Evolutionary conservation across 23 tunicate genomes (phyloP).

Genomic region (Botrylloides violaceus): DNA sequence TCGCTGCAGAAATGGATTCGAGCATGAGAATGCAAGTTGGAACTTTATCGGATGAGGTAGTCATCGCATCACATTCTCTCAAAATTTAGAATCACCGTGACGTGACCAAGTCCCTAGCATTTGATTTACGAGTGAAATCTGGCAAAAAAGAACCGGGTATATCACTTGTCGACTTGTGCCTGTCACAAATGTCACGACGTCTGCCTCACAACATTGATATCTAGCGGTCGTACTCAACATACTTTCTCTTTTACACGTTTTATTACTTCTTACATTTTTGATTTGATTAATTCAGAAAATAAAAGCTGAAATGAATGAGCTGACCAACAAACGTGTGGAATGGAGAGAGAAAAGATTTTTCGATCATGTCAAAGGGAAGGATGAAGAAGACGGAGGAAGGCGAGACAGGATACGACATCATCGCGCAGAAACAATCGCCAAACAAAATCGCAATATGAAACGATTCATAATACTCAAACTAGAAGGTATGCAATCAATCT

Average conservation of each 20-base stretch:
- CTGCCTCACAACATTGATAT: no score
- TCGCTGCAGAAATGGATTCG: slow-evolving; percentile 43
- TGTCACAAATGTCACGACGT: no score
- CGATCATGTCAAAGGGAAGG: slow-evolving; percentile 39
- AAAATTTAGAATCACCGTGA: no score
- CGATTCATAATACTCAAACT: slow-evolving; percentile 28
- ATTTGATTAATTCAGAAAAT: slow-evolving; percentile 56
- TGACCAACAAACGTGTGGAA: slow-evolving; percentile 19
- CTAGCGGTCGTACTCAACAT: no score
- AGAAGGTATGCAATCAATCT: slow-evolving; percentile 36
- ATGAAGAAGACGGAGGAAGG: slow-evolving; percentile 17
- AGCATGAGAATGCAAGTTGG: not conserved
- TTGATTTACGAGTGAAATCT: no score
- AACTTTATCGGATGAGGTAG: slow-evolving; percentile 26
- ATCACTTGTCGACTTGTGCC: no score
- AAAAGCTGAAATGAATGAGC: slow-evolving; percentile 28
- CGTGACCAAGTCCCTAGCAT: no score
- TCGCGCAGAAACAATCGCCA: slow-evolving; percentile 33
- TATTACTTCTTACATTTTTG: no score
- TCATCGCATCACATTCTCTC: no score
- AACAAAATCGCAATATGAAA: slow-evolving; percentile 48
- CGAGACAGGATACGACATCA: not conserved
- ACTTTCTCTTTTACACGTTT: no score
- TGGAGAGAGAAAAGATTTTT: slow-evolving; percentile 86
- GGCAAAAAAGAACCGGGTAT: no score